Base-by-base conservation (phyloP, 1,140 invertebrate genomes). In the Cecropterus lyciades region DNA sequence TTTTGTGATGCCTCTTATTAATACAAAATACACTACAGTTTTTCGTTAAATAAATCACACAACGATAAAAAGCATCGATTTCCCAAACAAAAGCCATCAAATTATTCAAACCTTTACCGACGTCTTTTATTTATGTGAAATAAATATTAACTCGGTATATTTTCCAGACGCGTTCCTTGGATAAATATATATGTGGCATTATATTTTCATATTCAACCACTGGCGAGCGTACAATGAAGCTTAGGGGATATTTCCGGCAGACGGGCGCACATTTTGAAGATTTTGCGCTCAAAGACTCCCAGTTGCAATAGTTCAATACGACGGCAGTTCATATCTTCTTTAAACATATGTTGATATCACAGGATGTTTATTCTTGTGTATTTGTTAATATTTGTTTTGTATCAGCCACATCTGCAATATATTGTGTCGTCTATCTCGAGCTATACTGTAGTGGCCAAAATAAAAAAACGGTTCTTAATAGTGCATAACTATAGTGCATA, bases 221-320 rank as follows among this genome's bases (percentile, higher is more conserved):
- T 75, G 64, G 69, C 53, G 52, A 64, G 71, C 73, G 79, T 80
- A 78, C 69, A 79, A 70, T 51, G 68, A 75, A 84, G 80, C 80
- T 86, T 82, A 80, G 62, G 69, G 73, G 78, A 83, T 77, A 83
- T 87, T 82, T 82, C 82, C 80, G 69, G 66, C 56, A 66, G 72
- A 79, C 70, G 72, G 65, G 80, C 82, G 74, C 80, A 86, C 80
- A 89, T 88, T 90, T 89, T 77, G 82, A 77, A 86, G 82, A 88
- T 88, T 88, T 87, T 73, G 68, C 66, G 77, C 75, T 88, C 72
- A 71, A 43, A 78, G 70, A 70, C 68, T 77, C 65, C 55, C 62
- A 72, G 69, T 76, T 73, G 67, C 79, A 83, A 81, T 82, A 77
- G 73, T 79, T 76, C 77, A 72, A 85, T 82, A 76, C 72, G 52